These are phyloP conservation scores for Ellobium chinense DNA, from an alignment of 2,888 invertebrate genomes.

Conservation along the genomic window DNA sequence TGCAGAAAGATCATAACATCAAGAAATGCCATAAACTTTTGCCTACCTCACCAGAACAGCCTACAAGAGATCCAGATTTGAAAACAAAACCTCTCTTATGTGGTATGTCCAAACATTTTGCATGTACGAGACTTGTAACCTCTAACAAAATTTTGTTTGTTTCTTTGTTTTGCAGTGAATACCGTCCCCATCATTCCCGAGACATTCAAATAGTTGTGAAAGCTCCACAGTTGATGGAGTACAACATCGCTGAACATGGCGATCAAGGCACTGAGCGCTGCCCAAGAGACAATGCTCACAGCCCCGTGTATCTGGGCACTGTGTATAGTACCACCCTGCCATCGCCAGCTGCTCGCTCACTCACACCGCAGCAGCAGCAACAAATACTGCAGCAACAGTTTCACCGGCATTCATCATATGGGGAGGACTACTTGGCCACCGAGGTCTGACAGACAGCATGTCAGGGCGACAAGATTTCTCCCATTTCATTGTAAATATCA, in stretches of 20 bases:
- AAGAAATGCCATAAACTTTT: neutral
- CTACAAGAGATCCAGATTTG: too few species aligned
- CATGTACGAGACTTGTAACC: too few species aligned
- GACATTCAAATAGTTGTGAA: neutral
- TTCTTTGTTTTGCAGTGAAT: conserved; percentile 38
- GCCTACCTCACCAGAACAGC: too few species aligned
- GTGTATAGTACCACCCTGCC: conserved; percentile 6
- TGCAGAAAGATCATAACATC: too few species aligned
- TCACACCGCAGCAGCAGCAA: conserved; percentile 35
- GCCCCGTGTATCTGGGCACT: conserved; percentile 23
- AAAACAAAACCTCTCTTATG: too few species aligned
- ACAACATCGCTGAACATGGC: neutral
- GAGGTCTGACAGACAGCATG: conserved; percentile 42
- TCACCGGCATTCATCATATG: conserved; percentile 40
- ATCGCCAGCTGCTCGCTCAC: neutral
- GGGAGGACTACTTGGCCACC: conserved; percentile 50
- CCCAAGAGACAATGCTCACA: conserved; percentile 38
- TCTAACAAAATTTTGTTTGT: too few species aligned
- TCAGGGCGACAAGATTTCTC: neutral
- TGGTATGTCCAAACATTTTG: too few species aligned
- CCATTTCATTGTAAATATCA: conserved; percentile 9
- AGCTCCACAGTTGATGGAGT: conserved; percentile 1
- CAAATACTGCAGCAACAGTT: conserved; percentile 15
- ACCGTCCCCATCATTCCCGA: conserved; percentile 22
- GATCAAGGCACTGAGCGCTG: neutral